Base-by-base conservation (phyloP, 2,888 invertebrate genomes). In the Athripsodes cinereus region DNA sequence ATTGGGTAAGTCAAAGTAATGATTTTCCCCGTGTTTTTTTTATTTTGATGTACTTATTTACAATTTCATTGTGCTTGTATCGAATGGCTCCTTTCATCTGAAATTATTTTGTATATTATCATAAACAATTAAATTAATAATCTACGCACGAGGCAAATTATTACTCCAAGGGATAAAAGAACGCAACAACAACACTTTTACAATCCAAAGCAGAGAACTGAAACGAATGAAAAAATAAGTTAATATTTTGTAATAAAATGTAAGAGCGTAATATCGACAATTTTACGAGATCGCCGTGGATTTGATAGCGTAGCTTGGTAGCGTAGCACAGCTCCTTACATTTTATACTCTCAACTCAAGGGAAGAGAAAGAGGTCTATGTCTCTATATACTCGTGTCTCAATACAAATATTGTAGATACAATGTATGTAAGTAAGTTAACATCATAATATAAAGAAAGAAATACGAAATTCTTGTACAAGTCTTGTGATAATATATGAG, bases 401-500 rank as follows among this genome's bases (percentile, higher is more conserved):
- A n/a, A n/a, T n/a, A n/a, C n/a, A n/a, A n/a, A n/a, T n/a, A n/a
- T n/a, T n/a, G n/a, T n/a, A n/a, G n/a, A 26, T 26, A 26, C 10
- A 26, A 10, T 6, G 26, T 26, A 26, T 6, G 5, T 6, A 6
- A 6, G 26, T 26, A 26, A 26, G 26, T 26, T 26, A 26, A 10
- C 26, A 26, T 26, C 3, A 26, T 26, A 26, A 26, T 26, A 26
- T 26, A 26, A 26, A 26, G 26, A 26, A 26, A 26, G 40, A 40
- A 40, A 40, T 16, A 40, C 40, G 40, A 40, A 40, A 40, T 40
- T 40, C 40, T 40, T 16, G 16, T 13, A 40, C n/a, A 13, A 40
- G 40, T 40, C n/a, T n/a, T 40, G 40, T 40, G 40, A 55, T 47
- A 54, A 54, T 55, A 21, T 26, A 49, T 49, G 58, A 58, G 46